Conservation (phyloP, 1,140 invertebrate genomes). For the Laupala kohalensis region DNA sequence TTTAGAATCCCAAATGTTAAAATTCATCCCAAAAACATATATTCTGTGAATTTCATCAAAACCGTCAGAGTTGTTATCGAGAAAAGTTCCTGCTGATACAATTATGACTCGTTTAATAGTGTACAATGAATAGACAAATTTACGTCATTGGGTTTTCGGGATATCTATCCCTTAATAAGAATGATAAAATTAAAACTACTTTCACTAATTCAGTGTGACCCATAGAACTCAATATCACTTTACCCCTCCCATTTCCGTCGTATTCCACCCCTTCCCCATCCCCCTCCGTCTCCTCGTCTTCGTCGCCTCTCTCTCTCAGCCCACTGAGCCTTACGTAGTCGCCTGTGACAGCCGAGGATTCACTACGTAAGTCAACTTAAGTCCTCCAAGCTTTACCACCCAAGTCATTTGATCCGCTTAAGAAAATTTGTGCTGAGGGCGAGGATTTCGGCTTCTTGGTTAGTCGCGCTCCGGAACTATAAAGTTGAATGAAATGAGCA, state of each 20-base stretch:
- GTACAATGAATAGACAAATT: too few relatives aligned
- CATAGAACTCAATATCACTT: too few relatives aligned
- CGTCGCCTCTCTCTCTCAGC: background rate
- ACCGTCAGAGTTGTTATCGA: too few relatives aligned
- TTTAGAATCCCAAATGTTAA: too few relatives aligned
- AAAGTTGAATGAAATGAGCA: conserved; percentile 7
- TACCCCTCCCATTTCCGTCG: background rate
- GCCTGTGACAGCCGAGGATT: conserved; percentile 9
- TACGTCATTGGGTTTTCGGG: too few relatives aligned
- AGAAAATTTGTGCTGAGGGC: conserved; percentile 18
- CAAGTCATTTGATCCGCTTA: conserved; percentile 20
- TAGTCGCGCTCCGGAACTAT: conserved; percentile 4
- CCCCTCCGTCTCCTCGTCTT: background rate
- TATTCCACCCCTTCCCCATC: background rate
- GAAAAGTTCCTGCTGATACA: too few relatives aligned
- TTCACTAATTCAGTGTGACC: too few relatives aligned
- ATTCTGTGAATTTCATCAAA: too few relatives aligned
- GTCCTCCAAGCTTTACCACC: conserved; percentile 15
- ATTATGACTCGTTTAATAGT: too few relatives aligned
- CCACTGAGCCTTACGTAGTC: conserved; percentile 8
- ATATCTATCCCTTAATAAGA: too few relatives aligned
- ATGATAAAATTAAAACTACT: too few relatives aligned
- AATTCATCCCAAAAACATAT: too few relatives aligned
- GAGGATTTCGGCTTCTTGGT: background rate
- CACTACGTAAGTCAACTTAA: conserved; percentile 16